phyloP scores from a whole-genome alignment of 1,140 invertebrate genomes.

The Aphis gossypii region DNA sequence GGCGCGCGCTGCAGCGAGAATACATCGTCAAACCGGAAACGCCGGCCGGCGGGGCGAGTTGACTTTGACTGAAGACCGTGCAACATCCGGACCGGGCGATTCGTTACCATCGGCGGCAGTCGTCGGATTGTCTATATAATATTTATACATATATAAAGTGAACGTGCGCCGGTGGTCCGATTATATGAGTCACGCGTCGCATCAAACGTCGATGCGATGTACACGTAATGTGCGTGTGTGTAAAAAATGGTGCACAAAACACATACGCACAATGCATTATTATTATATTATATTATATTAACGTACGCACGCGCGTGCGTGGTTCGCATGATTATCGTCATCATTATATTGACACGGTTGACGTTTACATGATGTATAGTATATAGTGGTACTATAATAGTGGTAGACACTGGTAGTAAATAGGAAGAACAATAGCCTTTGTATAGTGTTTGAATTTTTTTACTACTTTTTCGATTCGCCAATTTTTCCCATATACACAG shows the following conservation, averaged over 20 bases:
- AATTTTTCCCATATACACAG: background rate
- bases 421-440: constrained; percentile 28
- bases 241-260: constrained; percentile 10
- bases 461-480: background rate
- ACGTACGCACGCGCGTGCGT: background rate
- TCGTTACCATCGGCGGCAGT: constrained; percentile 14
- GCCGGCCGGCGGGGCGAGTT: background rate
- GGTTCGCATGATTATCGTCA: constrained; percentile 41
- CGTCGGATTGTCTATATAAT: background rate
- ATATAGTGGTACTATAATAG: too few relatives aligned
- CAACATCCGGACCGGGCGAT: constrained; percentile 46
- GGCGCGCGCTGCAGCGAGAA: background rate
- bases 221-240: background rate
- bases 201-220: background rate
- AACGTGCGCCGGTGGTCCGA: constrained; percentile 37
- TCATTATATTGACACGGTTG: constrained; percentile 28
- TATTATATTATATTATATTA: background rate
- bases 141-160: background rate
- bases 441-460: background rate
- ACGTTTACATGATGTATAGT: constrained; percentile 41
- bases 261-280: background rate
- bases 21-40: constrained; percentile 14
- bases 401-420: background rate
- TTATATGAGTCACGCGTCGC: constrained; percentile 40
- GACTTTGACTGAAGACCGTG: constrained; percentile 58